Evolutionary conservation across 2,113 vertebrate species (phyloP), one percentile per base, ranked within the genome.

Genomic region (Burhinus bistriatus): DNA sequence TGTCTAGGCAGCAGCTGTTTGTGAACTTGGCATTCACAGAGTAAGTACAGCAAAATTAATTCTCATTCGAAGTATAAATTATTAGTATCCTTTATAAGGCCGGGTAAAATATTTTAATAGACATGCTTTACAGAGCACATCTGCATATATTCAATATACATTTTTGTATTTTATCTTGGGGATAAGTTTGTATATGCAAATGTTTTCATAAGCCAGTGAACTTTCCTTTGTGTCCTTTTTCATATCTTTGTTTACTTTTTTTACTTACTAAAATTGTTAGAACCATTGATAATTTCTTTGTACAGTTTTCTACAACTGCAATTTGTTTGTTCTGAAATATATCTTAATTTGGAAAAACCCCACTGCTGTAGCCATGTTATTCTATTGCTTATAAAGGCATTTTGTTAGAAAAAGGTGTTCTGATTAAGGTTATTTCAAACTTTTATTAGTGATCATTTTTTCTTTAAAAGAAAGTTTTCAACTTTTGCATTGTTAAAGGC

Each of bases 271-370:
- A 78, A 79, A 88, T 66, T 44, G 13, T 55, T 80, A 55, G 44
- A 95, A 80, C 21, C 47, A 8, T 93, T 52, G 26, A 42, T 36
- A 79, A 10, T 44, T 95, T 90, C 32, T 23, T 75, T 97, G 91
- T 96, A 90, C 75, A 87, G 42, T 94, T 97, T 97, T 92, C 65
- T 95, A 66, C 8, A 27, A 55, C 84, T 95, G 42, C 52, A 47
- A 15, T 75, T 82, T 95, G 30, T 77, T 40, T 83, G 59, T 92
- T 96, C 51, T 52, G 90, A 96, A 97, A 84, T 90, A 75, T 4
- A 13, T 83, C 87, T 84, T 51, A 45, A 85, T 72, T 64, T 57
- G 3, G 5, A 38, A 21, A 80, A 64, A 78, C 26, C 0, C 9
- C n/a, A 78, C 26, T 38, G 89, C 3, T 40, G 15, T 52, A 80